Conservation (phyloP, 2,888 invertebrate species). For the Drosophila anomelani region DNA sequence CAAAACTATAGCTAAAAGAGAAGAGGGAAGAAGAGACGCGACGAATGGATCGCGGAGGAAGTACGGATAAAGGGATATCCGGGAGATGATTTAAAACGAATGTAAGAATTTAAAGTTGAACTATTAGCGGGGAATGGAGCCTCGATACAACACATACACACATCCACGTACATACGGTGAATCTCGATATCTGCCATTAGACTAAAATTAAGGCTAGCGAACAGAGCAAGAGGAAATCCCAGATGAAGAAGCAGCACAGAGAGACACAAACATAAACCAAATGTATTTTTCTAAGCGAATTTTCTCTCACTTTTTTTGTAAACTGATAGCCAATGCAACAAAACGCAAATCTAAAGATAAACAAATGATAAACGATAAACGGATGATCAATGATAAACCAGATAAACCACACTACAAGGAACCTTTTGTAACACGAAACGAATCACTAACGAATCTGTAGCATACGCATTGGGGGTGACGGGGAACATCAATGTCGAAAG, state of each 20-base stretch:
- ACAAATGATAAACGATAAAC: slow-evolving; percentile 1
- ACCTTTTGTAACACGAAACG: background rate
- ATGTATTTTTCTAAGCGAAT: slow-evolving; percentile 53
- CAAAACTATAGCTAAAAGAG: slow-evolving; percentile 55
- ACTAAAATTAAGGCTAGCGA: slow-evolving; percentile 38
- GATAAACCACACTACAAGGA: background rate
- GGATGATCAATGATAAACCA: slow-evolving; percentile 1
- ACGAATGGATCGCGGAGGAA: slow-evolving; percentile 1
- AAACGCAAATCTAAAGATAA: slow-evolving; percentile 5
- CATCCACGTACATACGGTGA: slow-evolving; percentile 27
- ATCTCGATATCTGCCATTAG: slow-evolving; percentile 70
- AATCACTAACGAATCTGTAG: slow-evolving; percentile 11
- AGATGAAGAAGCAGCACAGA: slow-evolving; percentile 3
- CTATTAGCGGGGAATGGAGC: slow-evolving; percentile 36
- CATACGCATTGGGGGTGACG: background rate
- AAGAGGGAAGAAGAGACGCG: slow-evolving; percentile 7
- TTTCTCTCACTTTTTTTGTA: slow-evolving; percentile 26
- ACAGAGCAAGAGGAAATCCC: slow-evolving; percentile 6
- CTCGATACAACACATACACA: background rate
- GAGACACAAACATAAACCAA: slow-evolving; percentile 19
- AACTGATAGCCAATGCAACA: slow-evolving; percentile 19
- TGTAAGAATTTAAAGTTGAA: slow-evolving; percentile 61
- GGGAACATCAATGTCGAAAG: background rate
- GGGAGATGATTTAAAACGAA: background rate
- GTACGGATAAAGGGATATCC: background rate